Base-by-base conservation (phyloP, 1,140 invertebrate genomes). In the Tetragnatha versicolor region DNA sequence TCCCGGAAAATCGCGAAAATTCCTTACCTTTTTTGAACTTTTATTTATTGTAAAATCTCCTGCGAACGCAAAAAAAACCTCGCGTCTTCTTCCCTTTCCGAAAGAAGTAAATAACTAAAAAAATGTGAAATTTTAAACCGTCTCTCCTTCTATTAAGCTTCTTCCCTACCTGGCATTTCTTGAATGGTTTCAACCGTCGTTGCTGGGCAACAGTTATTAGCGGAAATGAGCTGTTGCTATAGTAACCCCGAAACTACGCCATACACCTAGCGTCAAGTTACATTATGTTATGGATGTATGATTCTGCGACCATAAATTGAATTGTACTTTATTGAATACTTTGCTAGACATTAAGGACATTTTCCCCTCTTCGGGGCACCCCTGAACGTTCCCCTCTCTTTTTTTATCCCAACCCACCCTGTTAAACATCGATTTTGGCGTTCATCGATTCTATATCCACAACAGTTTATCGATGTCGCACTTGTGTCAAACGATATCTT, bases 271-370 rank as follows among this genome's bases (percentile, higher is more conserved):
- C 72, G 33, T 75, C 72, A 75, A 22, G 55, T 75, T 75, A 75
- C 72, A 61, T 75, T 63, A 75, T 63, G 72, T 75, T 75, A 75
- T 75, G 60, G 72, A 75, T 63, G 72, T 75, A 75, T 75, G 72
- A 72, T 72, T 72, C 72, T 33, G 31, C 39, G 55, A 35, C 42
- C 72, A 49, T 75, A 75, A 75, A 75, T 75, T 75, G 55, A 75
- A 75, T 75, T 63, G 72, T 75, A 75, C 42, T 75, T 75, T 75
- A 75, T 75, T 75, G 72, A 75, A 75, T 75, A 75, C 72, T 75
- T 75, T 75, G 58, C 72, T 27, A 75, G 72, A 75, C 72, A 75
- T 75, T 75, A 75, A 49, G 37, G 72, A 51, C 53, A 53, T 58
- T 75, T 75, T 75, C 55, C 17, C 72, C 39, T 51, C 51, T 75